These are phyloP conservation scores for Achroia grisella DNA, from an alignment of 1,140 invertebrate species.

Conservation along the genomic window DNA sequence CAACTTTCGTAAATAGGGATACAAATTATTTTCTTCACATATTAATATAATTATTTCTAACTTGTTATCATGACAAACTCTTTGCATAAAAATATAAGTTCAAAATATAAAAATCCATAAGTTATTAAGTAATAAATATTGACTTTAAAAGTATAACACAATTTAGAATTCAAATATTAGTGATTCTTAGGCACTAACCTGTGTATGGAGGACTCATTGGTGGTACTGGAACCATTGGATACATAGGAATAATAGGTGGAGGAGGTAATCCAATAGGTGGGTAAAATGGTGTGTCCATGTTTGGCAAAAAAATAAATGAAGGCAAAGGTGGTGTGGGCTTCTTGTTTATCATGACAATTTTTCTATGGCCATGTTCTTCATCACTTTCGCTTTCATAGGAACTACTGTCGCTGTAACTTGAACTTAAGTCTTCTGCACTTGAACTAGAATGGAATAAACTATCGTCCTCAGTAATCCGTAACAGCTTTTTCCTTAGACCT, in stretches of 20 bases:
- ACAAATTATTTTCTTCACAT: too few relatives aligned
- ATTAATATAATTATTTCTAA: too few relatives aligned
- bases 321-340: slow-evolving; percentile 46
- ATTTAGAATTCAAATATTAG: too few relatives aligned
- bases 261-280: slow-evolving; percentile 49
- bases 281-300: slow-evolving; percentile 50
- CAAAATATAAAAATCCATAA: too few relatives aligned
- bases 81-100: too few relatives aligned
- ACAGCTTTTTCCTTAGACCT: slow-evolving; percentile 33
- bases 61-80: too few relatives aligned
- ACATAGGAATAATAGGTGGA: slow-evolving; percentile 48
- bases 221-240: slow-evolving; percentile 51
- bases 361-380: slow-evolving; percentile 44
- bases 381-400: slow-evolving; percentile 14
- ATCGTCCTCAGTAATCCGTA: slow-evolving; percentile 49
- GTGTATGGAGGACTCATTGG: slow-evolving; percentile 24
- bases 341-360: slow-evolving; percentile 51
- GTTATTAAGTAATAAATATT: too few relatives aligned
- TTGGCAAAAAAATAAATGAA: slow-evolving; percentile 57
- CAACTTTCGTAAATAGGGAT: too few relatives aligned
- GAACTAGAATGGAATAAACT: slow-evolving; percentile 42
- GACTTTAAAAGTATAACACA: too few relatives aligned
- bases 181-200: too few relatives aligned
- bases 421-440: slow-evolving; percentile 17
- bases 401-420: slow-evolving; percentile 6